These are phyloP conservation scores for Cynopterus brachyotis DNA, from an alignment of 2,113 vertebrate genomes.

Conservation along the genomic window DNA sequence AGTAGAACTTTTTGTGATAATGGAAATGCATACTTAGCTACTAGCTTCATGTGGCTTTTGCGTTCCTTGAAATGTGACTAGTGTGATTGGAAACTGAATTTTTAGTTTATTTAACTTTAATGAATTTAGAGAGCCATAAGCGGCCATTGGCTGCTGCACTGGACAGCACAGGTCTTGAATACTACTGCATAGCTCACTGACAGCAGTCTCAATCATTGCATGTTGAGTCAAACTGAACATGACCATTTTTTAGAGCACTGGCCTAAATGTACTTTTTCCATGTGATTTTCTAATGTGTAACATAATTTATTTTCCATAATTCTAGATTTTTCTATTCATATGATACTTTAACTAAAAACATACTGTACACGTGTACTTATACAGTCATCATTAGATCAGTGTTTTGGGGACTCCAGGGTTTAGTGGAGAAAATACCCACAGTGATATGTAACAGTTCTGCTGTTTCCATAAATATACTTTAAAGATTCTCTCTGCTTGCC, in stretches of 20 bases:
- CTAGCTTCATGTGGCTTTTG: not conserved
- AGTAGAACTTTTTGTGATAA: not conserved
- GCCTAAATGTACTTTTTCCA: not conserved
- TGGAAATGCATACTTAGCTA: not conserved
- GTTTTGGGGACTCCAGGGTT: constrained; percentile 13
- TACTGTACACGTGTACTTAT: constrained; percentile 59
- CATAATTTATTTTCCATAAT: constrained; percentile 5
- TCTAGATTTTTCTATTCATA: constrained; percentile 60
- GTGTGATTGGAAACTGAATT: not conserved
- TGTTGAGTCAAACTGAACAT: not conserved
- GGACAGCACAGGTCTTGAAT: not conserved
- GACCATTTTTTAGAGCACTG: not conserved
- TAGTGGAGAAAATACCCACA: not conserved
- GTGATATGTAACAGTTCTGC: not conserved
- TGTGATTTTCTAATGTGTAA: constrained; percentile 19
- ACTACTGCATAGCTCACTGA: not conserved
- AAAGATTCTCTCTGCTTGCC: constrained; percentile 21
- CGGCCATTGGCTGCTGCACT: not conserved
- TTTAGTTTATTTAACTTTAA: constrained; percentile 4
- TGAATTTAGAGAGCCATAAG: not conserved
- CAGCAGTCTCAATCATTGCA: not conserved
- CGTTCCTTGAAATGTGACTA: not conserved
- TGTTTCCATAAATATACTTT: constrained; percentile 19
- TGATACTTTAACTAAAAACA: constrained; percentile 65
- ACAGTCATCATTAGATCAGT: constrained; percentile 8